Evolutionary conservation across 2,797 vertebrate genomes (phyloP), one percentile per base, ranked within the genome.

Genomic region (Helostoma temminkii): DNA sequence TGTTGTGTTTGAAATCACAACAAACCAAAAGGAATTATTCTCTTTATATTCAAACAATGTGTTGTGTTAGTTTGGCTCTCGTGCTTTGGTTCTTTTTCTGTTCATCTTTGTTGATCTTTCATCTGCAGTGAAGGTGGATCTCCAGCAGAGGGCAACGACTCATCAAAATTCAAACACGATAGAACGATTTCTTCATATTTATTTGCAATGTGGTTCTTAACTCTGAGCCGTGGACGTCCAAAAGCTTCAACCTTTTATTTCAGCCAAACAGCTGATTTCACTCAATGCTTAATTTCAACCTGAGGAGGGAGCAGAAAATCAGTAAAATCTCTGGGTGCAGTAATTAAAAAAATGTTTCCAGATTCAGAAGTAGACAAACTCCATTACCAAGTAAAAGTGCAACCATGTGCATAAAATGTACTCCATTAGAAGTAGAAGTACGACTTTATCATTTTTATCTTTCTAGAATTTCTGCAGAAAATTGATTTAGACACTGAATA

Each of bases 71-170:
- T n/a, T 43, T 30, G 5, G 1, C 2, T 34, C 6, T 22, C 6
- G 8, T 19, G 9, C 11, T n/a, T 6, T 3, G 9, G 0, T 5
- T 1, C 21, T 48, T 19, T 16, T 9, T 41, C 3, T 22, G 5
- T 49, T 26, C 6, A 24, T 36, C 39, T 24, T 39, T 4, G 14
- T 25, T 4, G 9, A 14, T 52, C 0, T 1, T 30, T 30, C 28
- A 8, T 9, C 26, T 71, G 79, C 41, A 79, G 41, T 2, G 45
- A n/a, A 3, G 15, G 0, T 4, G n/a, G 0, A 37, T 2, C 0
- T 43, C 83, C 91, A 86, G 72, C 58, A 86, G 91, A 50, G 55
- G 86, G 85, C 76, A 46, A 0, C 43, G 58, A 89, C 83, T 80
- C 48, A 46, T 74, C 69, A 77, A 10, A 34, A 12, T 69, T 37